Percentiles rank a stretch among this genome's conserved stretches.
Conservation (phyloP, 2,797 vertebrate genomes). For the Xenentodon cancila region DNA sequence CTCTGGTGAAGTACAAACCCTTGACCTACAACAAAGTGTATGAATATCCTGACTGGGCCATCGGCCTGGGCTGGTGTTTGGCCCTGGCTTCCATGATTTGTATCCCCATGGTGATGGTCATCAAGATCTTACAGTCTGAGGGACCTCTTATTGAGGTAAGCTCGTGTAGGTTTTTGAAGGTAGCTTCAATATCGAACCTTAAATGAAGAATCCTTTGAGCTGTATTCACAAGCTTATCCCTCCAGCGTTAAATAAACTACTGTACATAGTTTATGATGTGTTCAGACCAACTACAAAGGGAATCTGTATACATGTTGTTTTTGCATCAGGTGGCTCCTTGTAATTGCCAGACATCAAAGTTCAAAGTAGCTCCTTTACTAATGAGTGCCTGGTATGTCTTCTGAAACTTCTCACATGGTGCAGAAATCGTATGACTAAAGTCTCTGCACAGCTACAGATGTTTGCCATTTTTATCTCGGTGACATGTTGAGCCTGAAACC, state of each 20-base stretch:
- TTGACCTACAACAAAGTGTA: conserved; percentile 98
- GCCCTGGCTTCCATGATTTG: conserved; percentile 96
- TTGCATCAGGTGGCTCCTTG: too few relatives aligned
- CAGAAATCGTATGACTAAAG: background rate
- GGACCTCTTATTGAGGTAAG: conserved; percentile 93
- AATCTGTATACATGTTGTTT: too few relatives aligned
- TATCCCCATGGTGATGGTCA: conserved; percentile 94
- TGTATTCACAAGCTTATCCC: background rate
- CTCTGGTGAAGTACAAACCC: conserved; percentile 95
- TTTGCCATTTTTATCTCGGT: conserved; percentile 16
- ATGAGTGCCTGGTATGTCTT: background rate
- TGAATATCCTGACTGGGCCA: conserved; percentile 93
- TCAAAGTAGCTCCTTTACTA: too few relatives aligned
- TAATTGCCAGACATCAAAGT: too few relatives aligned
- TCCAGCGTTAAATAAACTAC: too few relatives aligned
- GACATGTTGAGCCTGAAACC: conserved; percentile 9
- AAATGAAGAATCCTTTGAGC: background rate
- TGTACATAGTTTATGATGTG: too few relatives aligned
- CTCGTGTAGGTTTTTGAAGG: background rate
- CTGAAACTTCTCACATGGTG: background rate
- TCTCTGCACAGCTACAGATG: background rate
- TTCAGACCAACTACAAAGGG: too few relatives aligned
- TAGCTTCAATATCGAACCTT: background rate
- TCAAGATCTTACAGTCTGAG: conserved; percentile 93
- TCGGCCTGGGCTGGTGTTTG: conserved; percentile 93